These are phyloP conservation scores for Ophraella communa DNA, from an alignment of 2,888 invertebrate species.

Conservation along the genomic window DNA sequence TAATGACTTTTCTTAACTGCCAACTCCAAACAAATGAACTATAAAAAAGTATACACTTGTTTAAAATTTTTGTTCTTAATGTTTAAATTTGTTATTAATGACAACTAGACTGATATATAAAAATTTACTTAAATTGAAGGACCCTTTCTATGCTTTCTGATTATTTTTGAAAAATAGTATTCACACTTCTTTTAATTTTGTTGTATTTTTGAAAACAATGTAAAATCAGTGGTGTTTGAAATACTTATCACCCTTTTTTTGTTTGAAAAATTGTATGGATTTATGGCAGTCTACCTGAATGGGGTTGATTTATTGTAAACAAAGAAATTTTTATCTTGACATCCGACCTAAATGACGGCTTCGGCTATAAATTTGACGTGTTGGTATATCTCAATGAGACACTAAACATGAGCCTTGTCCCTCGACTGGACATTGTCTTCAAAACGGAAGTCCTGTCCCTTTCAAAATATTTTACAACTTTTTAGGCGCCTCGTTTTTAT, in stretches of 20 bases:
- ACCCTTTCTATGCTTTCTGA: no score
- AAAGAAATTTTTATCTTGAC: background rate
- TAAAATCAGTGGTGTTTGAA: no score
- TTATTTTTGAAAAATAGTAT: no score
- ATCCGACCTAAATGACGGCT: constrained; percentile 1
- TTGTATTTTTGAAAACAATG: no score
- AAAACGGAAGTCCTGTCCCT: constrained; percentile 25
- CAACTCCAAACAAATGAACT: no score
- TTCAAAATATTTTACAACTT: constrained; percentile 32
- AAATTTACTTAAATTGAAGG: no score
- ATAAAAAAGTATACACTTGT: no score
- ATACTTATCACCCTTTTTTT: background rate
- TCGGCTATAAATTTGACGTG: constrained; percentile 17
- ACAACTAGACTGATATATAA: no score
- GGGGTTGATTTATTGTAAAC: background rate
- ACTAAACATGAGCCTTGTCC: constrained; percentile 12
- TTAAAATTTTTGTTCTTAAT: no score
- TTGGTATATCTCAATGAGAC: constrained; percentile 10
- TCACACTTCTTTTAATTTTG: no score
- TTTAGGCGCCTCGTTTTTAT: constrained; percentile 24
- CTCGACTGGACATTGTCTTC: constrained; percentile 27
- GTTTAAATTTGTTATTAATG: no score
- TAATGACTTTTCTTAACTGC: no score
- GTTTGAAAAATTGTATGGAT: background rate
- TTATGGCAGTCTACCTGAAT: background rate